Conservation (phyloP, 2,888 invertebrate genomes). For the Synergus itoensis region DNA sequence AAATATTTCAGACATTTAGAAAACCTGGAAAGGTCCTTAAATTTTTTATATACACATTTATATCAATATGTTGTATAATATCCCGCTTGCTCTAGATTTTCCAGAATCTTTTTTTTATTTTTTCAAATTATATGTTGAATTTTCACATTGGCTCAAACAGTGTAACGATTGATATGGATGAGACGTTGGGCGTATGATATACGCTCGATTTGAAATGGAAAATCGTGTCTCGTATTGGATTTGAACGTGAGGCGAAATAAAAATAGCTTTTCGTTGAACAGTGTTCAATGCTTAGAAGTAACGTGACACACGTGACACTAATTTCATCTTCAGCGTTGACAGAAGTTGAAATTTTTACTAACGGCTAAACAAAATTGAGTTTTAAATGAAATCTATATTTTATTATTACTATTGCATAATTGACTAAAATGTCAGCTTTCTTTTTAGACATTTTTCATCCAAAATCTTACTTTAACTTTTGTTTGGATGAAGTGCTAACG, state of each 20-base stretch:
- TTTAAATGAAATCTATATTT: neutral
- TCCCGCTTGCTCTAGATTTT: slow-evolving; percentile 4
- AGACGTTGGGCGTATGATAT: slow-evolving; percentile 72
- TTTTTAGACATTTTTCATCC: neutral
- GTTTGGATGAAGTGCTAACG: neutral
- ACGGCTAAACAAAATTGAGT: neutral
- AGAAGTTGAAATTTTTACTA: neutral
- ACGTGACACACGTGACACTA: slow-evolving; percentile 21
- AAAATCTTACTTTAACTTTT: neutral
- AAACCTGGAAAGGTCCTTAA: no score
- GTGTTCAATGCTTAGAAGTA: slow-evolving; percentile 34
- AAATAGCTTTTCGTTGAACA: slow-evolving; percentile 48
- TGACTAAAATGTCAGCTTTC: neutral
- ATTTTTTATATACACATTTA: neutral
- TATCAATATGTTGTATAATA: neutral
- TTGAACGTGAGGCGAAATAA: slow-evolving; percentile 75
- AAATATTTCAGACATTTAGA: no score
- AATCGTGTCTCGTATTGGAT: slow-evolving; percentile 74
- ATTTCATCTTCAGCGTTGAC: neutral
- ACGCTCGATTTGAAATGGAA: slow-evolving; percentile 76
- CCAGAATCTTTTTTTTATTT: slow-evolving; percentile 3
- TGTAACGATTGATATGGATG: slow-evolving; percentile 73
- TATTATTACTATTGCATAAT: neutral
- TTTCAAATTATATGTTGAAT: slow-evolving; percentile 5
- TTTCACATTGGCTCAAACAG: slow-evolving; percentile 2